A percentile compares a stretch with the other conserved stretches of the same genome.
phyloP scores from a whole-genome alignment of 2,113 vertebrate species.

The Ochotona curzoniae region DNA sequence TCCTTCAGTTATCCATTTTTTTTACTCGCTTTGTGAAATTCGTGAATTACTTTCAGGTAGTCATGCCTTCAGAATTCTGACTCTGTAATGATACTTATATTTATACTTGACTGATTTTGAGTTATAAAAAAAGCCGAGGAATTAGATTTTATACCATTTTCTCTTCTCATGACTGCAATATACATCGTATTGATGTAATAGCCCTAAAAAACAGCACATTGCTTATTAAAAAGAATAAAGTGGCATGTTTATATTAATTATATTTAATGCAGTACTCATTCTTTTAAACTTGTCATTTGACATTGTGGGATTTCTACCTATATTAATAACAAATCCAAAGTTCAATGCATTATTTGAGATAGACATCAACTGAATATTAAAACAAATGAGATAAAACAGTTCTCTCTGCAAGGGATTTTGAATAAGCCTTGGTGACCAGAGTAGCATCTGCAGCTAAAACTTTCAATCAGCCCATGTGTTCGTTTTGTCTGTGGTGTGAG shows the following conservation, averaged over 20 bases:
- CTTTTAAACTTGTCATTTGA: background rate
- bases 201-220: background rate
- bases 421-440: slow-evolving; percentile 11
- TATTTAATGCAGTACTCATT: background rate
- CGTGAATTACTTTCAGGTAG: background rate
- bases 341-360: background rate
- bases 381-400: background rate
- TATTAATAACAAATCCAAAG: background rate
- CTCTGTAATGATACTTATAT: background rate
- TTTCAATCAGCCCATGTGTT: slow-evolving; percentile 16
- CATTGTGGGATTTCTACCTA: background rate
- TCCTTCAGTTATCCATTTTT: background rate
- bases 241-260: background rate
- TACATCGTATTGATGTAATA: background rate
- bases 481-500: slow-evolving; percentile 29
- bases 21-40: background rate
- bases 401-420: background rate
- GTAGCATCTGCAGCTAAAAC: slow-evolving; percentile 2
- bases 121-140: background rate
- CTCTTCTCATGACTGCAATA: background rate
- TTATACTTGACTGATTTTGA: background rate
- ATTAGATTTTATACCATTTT: background rate
- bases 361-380: background rate
- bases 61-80: background rate
- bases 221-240: background rate